Evolutionary conservation across 2,797 vertebrate species (phyloP).

Genomic region (Mastacembelus armatus): DNA sequence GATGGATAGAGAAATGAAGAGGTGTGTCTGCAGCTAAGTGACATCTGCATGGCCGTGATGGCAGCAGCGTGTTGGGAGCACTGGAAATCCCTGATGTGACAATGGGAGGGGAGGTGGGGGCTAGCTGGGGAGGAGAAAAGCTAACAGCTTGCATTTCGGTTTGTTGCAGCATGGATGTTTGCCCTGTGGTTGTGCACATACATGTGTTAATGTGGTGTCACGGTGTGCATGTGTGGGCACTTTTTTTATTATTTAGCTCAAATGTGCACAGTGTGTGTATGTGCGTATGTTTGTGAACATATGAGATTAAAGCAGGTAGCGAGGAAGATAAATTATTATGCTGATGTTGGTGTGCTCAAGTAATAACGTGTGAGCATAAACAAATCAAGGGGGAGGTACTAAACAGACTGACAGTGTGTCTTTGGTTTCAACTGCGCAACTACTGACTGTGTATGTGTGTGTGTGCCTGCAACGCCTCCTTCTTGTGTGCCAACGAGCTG

Average conservation of each 20-base stretch:
- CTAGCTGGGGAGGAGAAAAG: conserved; percentile 46
- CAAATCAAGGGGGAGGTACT: conserved; percentile 67
- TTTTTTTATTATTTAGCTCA: too few species aligned
- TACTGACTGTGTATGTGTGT: conserved; percentile 24
- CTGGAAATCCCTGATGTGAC: conserved; percentile 75
- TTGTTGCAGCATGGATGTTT: conserved; percentile 54
- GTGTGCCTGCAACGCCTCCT: not conserved
- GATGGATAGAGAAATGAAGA: conserved; percentile 69
- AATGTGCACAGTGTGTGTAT: conserved; percentile 6
- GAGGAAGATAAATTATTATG: conserved; percentile 65
- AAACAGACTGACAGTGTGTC: conserved; percentile 47
- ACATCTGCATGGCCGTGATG: conserved; percentile 77
- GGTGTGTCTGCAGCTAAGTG: conserved; percentile 71
- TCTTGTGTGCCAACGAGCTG: conserved; percentile 52
- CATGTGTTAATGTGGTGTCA: conserved; percentile 55
- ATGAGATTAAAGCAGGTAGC: conserved; percentile 37
- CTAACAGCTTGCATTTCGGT: conserved; percentile 64
- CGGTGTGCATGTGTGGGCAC: conserved; percentile 45
- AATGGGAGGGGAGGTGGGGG: conserved; percentile 40
- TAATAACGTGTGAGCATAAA: conserved; percentile 61
- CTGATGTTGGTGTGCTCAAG: conserved; percentile 60
- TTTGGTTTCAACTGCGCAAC: conserved; percentile 29
- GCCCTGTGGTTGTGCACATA: conserved; percentile 55
- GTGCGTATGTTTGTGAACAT: conserved; percentile 18
- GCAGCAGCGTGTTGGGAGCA: conserved; percentile 64